Evolutionary conservation across 2,888 invertebrate genomes (phyloP), one percentile per base, ranked within the genome.

Genomic region (Tetropium fuscum): DNA sequence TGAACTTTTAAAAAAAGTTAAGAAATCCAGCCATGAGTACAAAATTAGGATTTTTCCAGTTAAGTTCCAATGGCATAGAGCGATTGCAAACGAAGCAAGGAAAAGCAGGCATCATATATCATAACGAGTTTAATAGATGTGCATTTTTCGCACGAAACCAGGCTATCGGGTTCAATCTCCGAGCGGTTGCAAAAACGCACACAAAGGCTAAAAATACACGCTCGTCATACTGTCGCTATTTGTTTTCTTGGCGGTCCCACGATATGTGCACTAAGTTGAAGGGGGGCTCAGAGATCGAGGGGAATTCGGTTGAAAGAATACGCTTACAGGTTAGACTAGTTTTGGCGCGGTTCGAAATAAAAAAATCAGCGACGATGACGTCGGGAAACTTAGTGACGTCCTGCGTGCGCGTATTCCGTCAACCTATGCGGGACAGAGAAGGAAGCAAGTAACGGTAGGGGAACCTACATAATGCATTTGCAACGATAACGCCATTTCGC

Each of bases 381-480:
- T 53, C 43, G 53, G 6, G 18, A 11, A 27, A 27, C 18, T 20
- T 43, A 34, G 44, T 53, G 44, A 44, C 44, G 43, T 53, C 34
- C 22, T 43, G 53, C 44, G 43, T 53, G 43, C 44, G 53, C 44
- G 53, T 53, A 53, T 44, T 44, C 53, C 51, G 16, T 40, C 27
- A 18, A 51, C 51, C 40, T n/a, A 13, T 16, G 7, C n/a, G 19
- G 18, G 47, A 32, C 18, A 25, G 18, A 25, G 22, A 36, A 10
- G 16, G 19, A 18, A n/a, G 6, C n/a, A 22, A 10, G 30, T 10
- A n/a, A 10, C n/a, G 16, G 22, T 22, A 20, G 25, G 25, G 22
- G 57, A 48, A 60, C 64, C 60, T 68, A 68, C 68, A 68, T 65
- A 68, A 63, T 63, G 65, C 63, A 63, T 61, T 58, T 61, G 55